These are phyloP conservation scores for Montipora capitata DNA, from an alignment of 92 coral and sea anemone genomes.

Conservation along the genomic window DNA sequence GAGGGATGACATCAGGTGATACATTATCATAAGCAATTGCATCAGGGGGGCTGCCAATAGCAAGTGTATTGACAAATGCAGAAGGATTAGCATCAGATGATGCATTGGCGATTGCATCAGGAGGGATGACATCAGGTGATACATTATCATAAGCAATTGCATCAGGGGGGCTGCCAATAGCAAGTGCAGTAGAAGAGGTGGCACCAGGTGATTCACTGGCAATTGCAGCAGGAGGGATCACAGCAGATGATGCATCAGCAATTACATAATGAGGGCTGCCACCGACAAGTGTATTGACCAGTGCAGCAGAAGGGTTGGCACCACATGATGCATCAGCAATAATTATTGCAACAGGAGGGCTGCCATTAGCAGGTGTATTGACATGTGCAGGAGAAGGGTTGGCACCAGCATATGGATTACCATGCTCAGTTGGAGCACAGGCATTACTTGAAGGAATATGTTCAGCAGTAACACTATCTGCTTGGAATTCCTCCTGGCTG, in stretches of 20 bases:
- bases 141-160: constrained; percentile 1
- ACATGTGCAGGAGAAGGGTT: not conserved
- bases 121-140: not conserved
- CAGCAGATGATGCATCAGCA: not conserved
- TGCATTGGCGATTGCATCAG: too few species aligned
- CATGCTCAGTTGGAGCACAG: constrained; percentile 18
- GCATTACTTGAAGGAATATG: not conserved
- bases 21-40: too few species aligned
- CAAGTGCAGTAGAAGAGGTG: too few species aligned
- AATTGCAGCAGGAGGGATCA: too few species aligned
- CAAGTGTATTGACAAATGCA: too few species aligned
- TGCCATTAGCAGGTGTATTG: constrained; percentile 1
- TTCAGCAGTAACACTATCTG: constrained; percentile 27
- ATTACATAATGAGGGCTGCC: not conserved
- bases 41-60: too few species aligned
- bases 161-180: not conserved
- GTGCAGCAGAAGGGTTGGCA: not conserved
- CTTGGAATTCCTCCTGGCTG: constrained; percentile 26
- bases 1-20: too few species aligned
- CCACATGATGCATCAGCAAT: constrained; percentile 26
- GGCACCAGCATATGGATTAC: not conserved
- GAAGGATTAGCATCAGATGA: too few species aligned
- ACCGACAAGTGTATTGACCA: not conserved
- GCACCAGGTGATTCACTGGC: too few species aligned
- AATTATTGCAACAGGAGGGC: constrained; percentile 7